Conservation (phyloP, 2,797 vertebrate genomes). For the Myripristis jacobus region DNA sequence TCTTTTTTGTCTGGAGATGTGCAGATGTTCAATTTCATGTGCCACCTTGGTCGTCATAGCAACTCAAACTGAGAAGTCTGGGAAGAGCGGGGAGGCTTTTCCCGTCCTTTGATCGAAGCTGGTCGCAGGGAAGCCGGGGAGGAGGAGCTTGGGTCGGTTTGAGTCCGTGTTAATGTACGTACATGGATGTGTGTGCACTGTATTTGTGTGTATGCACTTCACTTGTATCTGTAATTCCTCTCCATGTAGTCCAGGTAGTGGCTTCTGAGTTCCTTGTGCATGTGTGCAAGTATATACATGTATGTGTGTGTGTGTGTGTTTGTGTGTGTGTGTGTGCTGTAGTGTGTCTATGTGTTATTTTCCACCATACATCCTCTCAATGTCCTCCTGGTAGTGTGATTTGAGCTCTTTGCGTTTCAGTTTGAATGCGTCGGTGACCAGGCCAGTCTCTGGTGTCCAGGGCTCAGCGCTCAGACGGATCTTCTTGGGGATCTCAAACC, state of each 20-base stretch:
- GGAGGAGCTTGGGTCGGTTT: slow-evolving; percentile 33
- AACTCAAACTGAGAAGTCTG: slow-evolving; percentile 47
- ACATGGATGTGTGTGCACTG: no score
- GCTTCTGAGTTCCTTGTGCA: slow-evolving; percentile 70
- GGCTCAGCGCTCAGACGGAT: slow-evolving; percentile 93
- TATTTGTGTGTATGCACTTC: slow-evolving; percentile 28
- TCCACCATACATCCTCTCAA: slow-evolving; percentile 96
- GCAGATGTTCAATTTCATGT: slow-evolving; percentile 40
- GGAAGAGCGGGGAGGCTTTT: slow-evolving; percentile 11
- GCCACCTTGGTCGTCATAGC: slow-evolving; percentile 54
- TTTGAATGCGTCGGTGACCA: slow-evolving; percentile 98
- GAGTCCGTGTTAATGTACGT: slow-evolving; percentile 18
- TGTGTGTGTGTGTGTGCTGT: slow-evolving; percentile 42
- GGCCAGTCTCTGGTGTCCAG: slow-evolving; percentile 97
- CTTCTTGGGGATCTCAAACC: slow-evolving; percentile 97
- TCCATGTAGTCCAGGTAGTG: slow-evolving; percentile 39
- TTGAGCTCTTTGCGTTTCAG: slow-evolving; percentile 97
- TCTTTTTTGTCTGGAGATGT: slow-evolving; percentile 49
- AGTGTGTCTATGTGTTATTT: slow-evolving; percentile 80
- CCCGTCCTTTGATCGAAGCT: slow-evolving; percentile 58
- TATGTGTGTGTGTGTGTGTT: slow-evolving; percentile 74
- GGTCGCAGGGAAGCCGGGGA: slow-evolving; percentile 57
- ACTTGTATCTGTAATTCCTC: slow-evolving; percentile 43
- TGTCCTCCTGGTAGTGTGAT: slow-evolving; percentile 93
- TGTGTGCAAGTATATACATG: slow-evolving; percentile 73